A percentile compares a stretch with the other conserved stretches of the same genome.
Evolutionary conservation across 2,113 vertebrate genomes (phyloP).

Genomic region (Panthera uncia): DNA sequence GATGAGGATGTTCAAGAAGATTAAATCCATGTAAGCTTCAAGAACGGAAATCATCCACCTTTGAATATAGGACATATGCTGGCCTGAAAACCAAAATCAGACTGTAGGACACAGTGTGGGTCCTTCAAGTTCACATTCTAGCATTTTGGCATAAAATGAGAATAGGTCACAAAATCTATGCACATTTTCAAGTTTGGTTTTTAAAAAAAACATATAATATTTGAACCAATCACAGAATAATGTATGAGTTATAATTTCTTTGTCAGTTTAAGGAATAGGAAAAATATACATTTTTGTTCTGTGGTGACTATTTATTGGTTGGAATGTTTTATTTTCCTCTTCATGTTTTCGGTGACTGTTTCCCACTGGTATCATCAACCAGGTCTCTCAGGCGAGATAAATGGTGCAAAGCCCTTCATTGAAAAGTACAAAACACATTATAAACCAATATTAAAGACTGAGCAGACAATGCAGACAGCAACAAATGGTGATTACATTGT

Average conservation of each 20-base stretch:
- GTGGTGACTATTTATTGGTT: slow-evolving; percentile 34
- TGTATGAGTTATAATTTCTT: not conserved
- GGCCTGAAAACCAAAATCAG: not conserved
- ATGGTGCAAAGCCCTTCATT: slow-evolving; percentile 86
- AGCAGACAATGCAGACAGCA: not conserved
- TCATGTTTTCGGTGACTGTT: slow-evolving; percentile 58
- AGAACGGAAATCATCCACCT: not conserved
- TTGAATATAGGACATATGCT: not conserved
- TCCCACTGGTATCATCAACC: slow-evolving; percentile 82
- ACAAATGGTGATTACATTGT: slow-evolving; percentile 22
- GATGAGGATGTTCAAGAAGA: not conserved
- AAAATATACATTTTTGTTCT: slow-evolving; percentile 40
- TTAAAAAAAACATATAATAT: not conserved
- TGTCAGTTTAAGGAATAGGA: not conserved
- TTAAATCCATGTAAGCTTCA: not conserved
- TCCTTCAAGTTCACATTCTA: not conserved
- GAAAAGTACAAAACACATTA: slow-evolving; percentile 62
- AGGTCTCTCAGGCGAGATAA: slow-evolving; percentile 85
- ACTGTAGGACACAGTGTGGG: not conserved
- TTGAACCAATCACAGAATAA: not conserved
- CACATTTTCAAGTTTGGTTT: slow-evolving; percentile 37
- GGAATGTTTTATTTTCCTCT: slow-evolving; percentile 47
- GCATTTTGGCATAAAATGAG: slow-evolving; percentile 14
- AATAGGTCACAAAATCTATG: slow-evolving; percentile 1
- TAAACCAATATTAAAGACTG: not conserved